These are phyloP conservation scores for Scophthalmus maximus DNA, from an alignment of 2,113 vertebrate species.

Conservation along the genomic window DNA sequence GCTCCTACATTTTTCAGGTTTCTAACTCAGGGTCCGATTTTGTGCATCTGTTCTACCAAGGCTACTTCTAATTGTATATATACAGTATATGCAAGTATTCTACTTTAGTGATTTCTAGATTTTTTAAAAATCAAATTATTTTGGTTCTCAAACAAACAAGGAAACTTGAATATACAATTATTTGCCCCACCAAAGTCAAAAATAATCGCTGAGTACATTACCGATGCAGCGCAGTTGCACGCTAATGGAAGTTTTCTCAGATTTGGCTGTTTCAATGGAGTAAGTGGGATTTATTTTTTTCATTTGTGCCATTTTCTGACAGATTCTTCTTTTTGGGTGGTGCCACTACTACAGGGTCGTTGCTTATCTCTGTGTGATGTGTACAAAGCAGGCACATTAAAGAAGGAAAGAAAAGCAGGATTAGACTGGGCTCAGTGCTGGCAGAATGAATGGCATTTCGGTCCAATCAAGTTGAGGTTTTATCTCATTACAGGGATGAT, in stretches of 20 bases:
- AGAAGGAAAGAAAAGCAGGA: slow-evolving; percentile 5
- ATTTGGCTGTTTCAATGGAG: not conserved
- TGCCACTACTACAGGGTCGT: not conserved
- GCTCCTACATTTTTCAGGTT: slow-evolving; percentile 2
- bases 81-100: slow-evolving; percentile 1
- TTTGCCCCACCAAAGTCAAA: no score
- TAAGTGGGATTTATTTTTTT: not conserved
- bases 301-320: slow-evolving; percentile 2
- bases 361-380: not conserved
- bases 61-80: not conserved
- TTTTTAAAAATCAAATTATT: no score
- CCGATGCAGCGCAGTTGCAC: not conserved
- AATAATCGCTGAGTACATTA: not conserved
- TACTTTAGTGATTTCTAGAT: not conserved
- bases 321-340: not conserved
- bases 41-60: not conserved
- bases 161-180: no score
- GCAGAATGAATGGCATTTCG: slow-evolving; percentile 21
- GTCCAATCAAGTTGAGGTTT: slow-evolving; percentile 23
- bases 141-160: no score
- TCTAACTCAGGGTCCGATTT: not conserved
- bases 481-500: slow-evolving; percentile 41
- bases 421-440: slow-evolving; percentile 9
- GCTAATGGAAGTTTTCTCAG: not conserved
- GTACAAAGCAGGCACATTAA: slow-evolving; percentile 15